Base-by-base conservation (phyloP, 2,797 vertebrate species). In the Alca torda region DNA sequence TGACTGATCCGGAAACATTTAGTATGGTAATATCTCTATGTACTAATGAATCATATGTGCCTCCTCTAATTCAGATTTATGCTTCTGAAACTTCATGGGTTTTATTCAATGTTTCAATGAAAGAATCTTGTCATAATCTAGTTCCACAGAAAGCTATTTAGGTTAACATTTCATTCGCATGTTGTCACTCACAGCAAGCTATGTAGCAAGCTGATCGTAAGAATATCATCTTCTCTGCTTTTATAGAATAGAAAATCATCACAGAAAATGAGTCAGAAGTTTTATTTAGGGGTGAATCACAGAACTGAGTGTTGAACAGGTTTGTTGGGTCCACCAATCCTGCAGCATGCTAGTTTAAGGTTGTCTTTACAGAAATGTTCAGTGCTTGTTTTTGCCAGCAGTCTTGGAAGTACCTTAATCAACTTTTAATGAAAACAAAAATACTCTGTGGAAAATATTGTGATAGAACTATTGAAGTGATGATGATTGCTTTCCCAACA, bases 221-320 rank as follows among this genome's bases (percentile, higher is more conserved):
- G 60, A 60, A 16, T 77, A 26, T 79, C 2, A 83, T 95, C 78
- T 78, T 88, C 77, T 84, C 54, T 89, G 75, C 56, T 85, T 87
- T 92, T 95, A 63, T 31, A 75, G 82, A 85, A 74, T 18, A 68
- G 83, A 78, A 94, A 72, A 78, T 83, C 37, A 63, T 69, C 43
- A 51, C 39, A 88, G 93, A 80, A 94, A 78, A 80, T 94, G 95
- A 96, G 69, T 95, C 96, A 96, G 70, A 70, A 28, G 37, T 84
- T 73, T 93, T 82, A 60, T 80, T 68, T 19, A 39, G 41, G 59
- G n/a, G 41, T 90, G 64, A 89, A 74, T 87, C 53, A 87, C 68
- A 53, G 84, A 68, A 26, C 30, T 41, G 56, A 59, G 17, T 17
- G 14, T 63, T 64, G 35, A 74, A 74, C 16, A 37, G 37, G 60